Conservation (phyloP, 2,797 vertebrate genomes). For the Capromys pilorides region DNA sequence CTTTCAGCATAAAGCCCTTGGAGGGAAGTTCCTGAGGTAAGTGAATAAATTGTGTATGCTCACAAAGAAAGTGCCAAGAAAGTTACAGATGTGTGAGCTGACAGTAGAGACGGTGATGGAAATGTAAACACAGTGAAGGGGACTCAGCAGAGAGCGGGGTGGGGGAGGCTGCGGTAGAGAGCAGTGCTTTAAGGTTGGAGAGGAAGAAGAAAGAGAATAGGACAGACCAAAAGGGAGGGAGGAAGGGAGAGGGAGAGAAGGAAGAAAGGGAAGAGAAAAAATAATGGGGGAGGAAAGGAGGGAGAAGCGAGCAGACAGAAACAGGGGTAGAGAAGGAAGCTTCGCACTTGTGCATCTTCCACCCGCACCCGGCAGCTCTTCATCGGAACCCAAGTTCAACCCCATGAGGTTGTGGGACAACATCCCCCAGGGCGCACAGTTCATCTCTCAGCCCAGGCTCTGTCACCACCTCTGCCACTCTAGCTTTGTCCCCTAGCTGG, state of each 20-base stretch:
- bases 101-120: background rate
- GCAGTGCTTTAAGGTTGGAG: background rate
- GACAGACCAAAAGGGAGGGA: accelerated
- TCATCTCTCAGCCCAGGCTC: background rate
- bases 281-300: too few relatives aligned
- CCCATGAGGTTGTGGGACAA: background rate
- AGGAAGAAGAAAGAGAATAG: too few relatives aligned
- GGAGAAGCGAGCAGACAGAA: background rate
- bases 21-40: conserved; percentile 10
- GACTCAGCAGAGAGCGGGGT: background rate
- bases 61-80: conserved; percentile 1
- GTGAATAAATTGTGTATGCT: conserved; percentile 10
- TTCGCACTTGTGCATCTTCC: background rate
- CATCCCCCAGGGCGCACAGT: background rate
- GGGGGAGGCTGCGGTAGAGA: background rate
- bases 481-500: background rate
- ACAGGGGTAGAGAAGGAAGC: background rate
- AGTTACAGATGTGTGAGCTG: background rate
- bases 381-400: accelerated
- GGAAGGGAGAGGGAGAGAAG: background rate
- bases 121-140: background rate
- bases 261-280: background rate
- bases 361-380: background rate
- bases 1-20: background rate
- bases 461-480: background rate